phyloP scores from a whole-genome alignment of 2,113 vertebrate species.

The Tor tambroides region DNA sequence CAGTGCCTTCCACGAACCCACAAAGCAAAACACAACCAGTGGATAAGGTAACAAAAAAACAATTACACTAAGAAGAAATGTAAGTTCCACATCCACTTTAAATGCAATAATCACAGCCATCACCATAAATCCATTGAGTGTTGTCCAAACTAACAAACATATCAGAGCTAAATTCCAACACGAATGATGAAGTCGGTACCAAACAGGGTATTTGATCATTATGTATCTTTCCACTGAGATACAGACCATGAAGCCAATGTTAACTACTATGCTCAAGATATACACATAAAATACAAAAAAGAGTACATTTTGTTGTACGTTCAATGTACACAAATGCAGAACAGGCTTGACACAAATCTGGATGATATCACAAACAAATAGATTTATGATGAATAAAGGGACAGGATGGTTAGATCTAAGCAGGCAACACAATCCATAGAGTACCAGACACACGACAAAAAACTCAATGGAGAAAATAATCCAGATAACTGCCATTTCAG shows the following conservation, averaged over 20 bases:
- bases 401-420: not conserved
- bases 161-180: not conserved
- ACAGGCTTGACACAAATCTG: conserved; percentile 41
- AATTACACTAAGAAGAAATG: not conserved
- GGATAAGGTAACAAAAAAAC: conserved; percentile 43
- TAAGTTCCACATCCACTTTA: not conserved
- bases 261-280: not conserved
- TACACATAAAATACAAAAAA: not conserved
- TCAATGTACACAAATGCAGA: not conserved
- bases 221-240: conserved; percentile 50
- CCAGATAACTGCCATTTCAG: not conserved
- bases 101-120: not conserved
- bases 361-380: conserved; percentile 41
- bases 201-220: conserved; percentile 43
- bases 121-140: not conserved
- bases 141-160: conserved; percentile 31
- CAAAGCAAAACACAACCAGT: conserved; percentile 34
- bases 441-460: conserved; percentile 23
- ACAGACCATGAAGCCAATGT: conserved; percentile 47
- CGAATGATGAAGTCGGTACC: conserved; percentile 36
- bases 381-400: conserved; percentile 44
- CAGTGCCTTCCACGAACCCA: conserved; percentile 37
- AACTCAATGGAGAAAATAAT: conserved; percentile 29
- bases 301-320: not conserved
- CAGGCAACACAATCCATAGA: conserved; percentile 33